Evolutionary conservation across 2,113 vertebrate species (phyloP), one percentile per base, ranked within the genome.

Genomic region (Misgurnus mizolepis): DNA sequence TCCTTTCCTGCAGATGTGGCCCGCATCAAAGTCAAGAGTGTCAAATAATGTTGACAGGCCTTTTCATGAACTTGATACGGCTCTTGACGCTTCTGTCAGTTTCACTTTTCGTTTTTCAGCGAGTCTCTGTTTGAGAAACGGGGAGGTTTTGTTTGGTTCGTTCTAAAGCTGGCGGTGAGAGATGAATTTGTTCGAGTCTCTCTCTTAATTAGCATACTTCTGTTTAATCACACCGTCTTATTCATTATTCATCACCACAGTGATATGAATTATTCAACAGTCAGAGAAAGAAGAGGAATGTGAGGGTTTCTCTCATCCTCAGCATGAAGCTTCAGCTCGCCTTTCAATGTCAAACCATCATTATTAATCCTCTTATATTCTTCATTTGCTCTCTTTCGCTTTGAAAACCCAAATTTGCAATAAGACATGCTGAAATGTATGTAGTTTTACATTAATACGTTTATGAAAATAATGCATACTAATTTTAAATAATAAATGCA

Each of bases 261-360:
- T 11, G 18, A 10, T 22, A 88, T 92, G 84, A 91, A 93, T 93
- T 87, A 93, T 92, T 92, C 88, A 93, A 40, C 58, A 53, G 71
- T 81, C n/a, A 81, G 84, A 84, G 88, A 84, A 74, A 69, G 80
- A 73, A 82, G 27, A 34, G 27, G 76, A 77, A 87, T 76, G 87
- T 40, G 43, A 89, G 85, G 79, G 79, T 76, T 27, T 45, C 7
- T 76, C 3, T 76, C 22, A 41, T 45, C 15, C 53, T 49, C 15
- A 39, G 1, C 7, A 12, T 61, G 18, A 66, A 43, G 27, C 10
- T 14, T 15, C 65, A 45, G 0, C 55, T 49, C 39, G 3, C 34
- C 67, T 50, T 14, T 53, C 11, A 64, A 39, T 70, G 43, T n/a
- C 77, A 49, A 60, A 45, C 34, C 71, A 61, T 3, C 56, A 74